phyloP scores from a whole-genome alignment of 2,113 vertebrate species.

The zebrafish (Danio rerio) region GRCz12tu NC_133200.1:14451501-14452000 shows the following conservation, averaged over 20 bases:
- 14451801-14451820: neutral
- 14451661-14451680: conserved; percentile 12
- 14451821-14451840: too few relatives aligned
- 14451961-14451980: too few relatives aligned
- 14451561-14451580: conserved; percentile 51
- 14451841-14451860: too few relatives aligned
- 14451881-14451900: too few relatives aligned
- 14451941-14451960: too few relatives aligned
- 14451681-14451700: conserved; percentile 4
- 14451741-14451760: neutral
- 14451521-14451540: conserved; percentile 9
- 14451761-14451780: neutral
- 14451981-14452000: too few relatives aligned
- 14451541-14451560: conserved; percentile 12
- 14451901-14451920: too few relatives aligned
- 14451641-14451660: neutral
- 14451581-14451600: neutral
- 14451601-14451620: neutral
- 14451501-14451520: conserved; percentile 45
- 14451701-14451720: neutral
- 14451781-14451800: conserved; percentile 3
- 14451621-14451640: conserved; percentile 2
- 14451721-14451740: neutral
- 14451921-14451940: too few relatives aligned
- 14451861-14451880: too few relatives aligned